phyloP scores from a whole-genome alignment of 2,113 vertebrate genomes.

The Corythoichthys intestinalis region DNA sequence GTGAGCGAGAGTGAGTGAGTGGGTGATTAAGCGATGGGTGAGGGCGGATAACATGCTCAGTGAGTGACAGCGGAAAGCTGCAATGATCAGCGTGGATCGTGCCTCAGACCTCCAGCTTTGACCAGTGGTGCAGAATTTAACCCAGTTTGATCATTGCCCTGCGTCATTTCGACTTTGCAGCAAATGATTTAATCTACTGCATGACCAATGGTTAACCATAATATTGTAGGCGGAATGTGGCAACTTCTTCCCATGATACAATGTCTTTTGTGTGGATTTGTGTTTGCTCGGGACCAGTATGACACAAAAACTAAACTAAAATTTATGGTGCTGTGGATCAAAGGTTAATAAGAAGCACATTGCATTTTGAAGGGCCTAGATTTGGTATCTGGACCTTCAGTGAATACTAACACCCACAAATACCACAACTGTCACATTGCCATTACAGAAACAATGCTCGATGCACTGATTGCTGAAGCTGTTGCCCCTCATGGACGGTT shows the following conservation, averaged over 20 bases:
- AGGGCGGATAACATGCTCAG: constrained; percentile 57
- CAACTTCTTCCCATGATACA: neutral
- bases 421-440: too few species aligned
- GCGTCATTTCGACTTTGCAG: constrained; percentile 51
- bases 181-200: constrained; percentile 37
- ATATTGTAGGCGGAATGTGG: constrained; percentile 25
- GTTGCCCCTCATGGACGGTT: too few species aligned
- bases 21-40: constrained; percentile 57
- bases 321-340: too few species aligned
- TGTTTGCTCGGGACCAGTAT: too few species aligned
- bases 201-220: constrained; percentile 34
- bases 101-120: constrained; percentile 38
- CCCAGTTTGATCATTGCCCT: constrained; percentile 57
- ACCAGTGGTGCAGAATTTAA: constrained; percentile 49
- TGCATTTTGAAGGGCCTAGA: too few species aligned
- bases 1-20: constrained; percentile 50
- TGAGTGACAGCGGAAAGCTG: constrained; percentile 70
- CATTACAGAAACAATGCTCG: too few species aligned
- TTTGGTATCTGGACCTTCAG: too few species aligned
- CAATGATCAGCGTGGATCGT: constrained; percentile 69
- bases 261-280: too few species aligned
- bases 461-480: too few species aligned
- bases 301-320: too few species aligned
- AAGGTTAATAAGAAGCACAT: too few species aligned
- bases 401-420: too few species aligned